These are phyloP conservation scores for Reticulitermes lucifugus DNA, from an alignment of 2,888 invertebrate species.

Conservation along the genomic window DNA sequence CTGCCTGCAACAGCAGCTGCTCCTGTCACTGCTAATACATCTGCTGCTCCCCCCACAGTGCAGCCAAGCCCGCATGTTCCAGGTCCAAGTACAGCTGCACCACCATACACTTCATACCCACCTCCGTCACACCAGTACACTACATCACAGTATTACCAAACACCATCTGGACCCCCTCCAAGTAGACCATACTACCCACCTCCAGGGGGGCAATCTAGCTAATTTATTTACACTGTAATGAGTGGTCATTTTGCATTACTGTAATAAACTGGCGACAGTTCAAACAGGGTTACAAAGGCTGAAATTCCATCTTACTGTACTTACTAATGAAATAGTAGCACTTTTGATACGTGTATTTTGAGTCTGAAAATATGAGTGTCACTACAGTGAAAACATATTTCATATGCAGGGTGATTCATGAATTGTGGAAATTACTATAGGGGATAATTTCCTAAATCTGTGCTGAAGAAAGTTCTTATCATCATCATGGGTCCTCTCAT, in stretches of 20 bases:
- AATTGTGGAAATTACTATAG: too few relatives aligned
- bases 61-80: background rate
- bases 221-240: too few relatives aligned
- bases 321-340: background rate
- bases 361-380: too few relatives aligned
- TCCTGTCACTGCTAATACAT: slow-evolving; percentile 39
- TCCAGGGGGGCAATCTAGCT: slow-evolving; percentile 24
- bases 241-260: background rate
- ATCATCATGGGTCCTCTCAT: too few relatives aligned
- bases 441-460: too few relatives aligned
- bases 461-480: too few relatives aligned
- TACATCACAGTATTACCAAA: slow-evolving; percentile 41
- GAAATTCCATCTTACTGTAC: background rate
- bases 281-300: background rate
- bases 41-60: slow-evolving; percentile 20
- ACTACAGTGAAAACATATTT: too few relatives aligned
- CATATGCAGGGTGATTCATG: too few relatives aligned
- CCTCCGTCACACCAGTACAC: slow-evolving; percentile 34
- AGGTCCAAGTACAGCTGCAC: background rate
- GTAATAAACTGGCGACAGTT: background rate
- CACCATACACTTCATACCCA: slow-evolving; percentile 25
- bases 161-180: slow-evolving; percentile 10
- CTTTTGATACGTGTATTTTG: too few relatives aligned
- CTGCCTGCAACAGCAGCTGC: slow-evolving; percentile 12
- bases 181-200: slow-evolving; percentile 45